Conservation (phyloP, 2,113 vertebrate genomes). For the Puma concolor region DNA sequence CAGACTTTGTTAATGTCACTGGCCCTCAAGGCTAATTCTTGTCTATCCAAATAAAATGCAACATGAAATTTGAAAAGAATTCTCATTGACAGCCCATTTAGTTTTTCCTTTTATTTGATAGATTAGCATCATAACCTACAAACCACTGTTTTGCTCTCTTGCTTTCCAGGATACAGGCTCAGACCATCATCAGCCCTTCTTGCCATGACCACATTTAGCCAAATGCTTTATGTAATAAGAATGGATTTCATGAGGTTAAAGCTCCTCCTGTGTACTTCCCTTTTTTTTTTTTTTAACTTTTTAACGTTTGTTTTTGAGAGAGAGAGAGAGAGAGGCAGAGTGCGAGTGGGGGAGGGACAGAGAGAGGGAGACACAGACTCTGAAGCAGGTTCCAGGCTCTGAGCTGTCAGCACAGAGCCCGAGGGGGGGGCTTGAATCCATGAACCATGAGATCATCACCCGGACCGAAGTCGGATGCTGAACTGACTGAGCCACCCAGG, state of each 20-base stretch:
- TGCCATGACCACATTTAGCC: not conserved
- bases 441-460: too few relatives aligned
- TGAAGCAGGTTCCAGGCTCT: too few relatives aligned
- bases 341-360: too few relatives aligned
- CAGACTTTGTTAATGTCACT: not conserved
- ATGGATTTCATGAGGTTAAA: not conserved
- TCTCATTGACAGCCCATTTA: not conserved
- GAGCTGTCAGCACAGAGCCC: too few relatives aligned
- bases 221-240: not conserved
- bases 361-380: too few relatives aligned
- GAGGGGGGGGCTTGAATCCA: too few relatives aligned
- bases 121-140: not conserved
- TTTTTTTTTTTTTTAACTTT: not conserved
- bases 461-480: too few relatives aligned
- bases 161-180: not conserved
- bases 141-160: not conserved
- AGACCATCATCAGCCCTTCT: not conserved
- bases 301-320: too few relatives aligned
- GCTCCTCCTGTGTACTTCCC: not conserved
- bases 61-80: not conserved
- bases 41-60: constrained; percentile 15
- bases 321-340: too few relatives aligned
- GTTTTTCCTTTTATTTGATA: constrained; percentile 3
- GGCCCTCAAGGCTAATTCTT: constrained; percentile 12
- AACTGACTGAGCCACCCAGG: too few relatives aligned